These are phyloP conservation scores for Gasterosteus nipponicus DNA, from an alignment of 2,113 vertebrate genomes.

Conservation along the genomic window DNA sequence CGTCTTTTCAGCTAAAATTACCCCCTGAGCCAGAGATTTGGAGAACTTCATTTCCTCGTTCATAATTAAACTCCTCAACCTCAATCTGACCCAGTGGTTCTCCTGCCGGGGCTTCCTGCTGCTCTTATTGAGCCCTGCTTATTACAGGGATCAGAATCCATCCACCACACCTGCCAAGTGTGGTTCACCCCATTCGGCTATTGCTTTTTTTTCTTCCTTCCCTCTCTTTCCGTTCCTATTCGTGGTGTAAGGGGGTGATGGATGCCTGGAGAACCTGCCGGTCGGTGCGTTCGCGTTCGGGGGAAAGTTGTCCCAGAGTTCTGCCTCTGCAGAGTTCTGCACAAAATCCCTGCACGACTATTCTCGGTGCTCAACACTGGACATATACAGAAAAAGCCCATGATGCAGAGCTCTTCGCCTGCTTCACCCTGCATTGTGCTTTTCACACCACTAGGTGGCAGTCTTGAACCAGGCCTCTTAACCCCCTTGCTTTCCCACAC, in stretches of 20 bases:
- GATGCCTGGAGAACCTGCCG: conserved; percentile 41
- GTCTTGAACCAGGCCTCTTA: conserved; percentile 52
- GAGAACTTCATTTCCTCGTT: conserved; percentile 75
- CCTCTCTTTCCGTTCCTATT: conserved; percentile 30
- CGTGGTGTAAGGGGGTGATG: conserved; percentile 29
- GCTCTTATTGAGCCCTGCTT: conserved; percentile 63
- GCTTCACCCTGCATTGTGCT: conserved; percentile 33
- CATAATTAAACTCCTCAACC: conserved; percentile 77
- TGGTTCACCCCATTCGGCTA: conserved; percentile 64
- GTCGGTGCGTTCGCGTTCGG: not conserved
- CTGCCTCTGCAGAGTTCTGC: not conserved
- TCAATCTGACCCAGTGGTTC: conserved; percentile 74
- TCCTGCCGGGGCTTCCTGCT: conserved; percentile 60
- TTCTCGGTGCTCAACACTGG: not conserved
- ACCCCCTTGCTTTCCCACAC: not conserved
- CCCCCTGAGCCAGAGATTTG: conserved; percentile 68
- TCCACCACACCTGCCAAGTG: conserved; percentile 64
- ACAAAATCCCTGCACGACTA: not conserved
- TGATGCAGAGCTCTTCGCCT: not conserved
- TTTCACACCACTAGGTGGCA: conserved; percentile 71
- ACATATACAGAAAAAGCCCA: not conserved
- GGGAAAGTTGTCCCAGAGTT: not conserved
- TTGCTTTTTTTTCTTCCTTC: not conserved
- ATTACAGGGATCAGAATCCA: conserved; percentile 68
- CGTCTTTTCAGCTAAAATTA: conserved; percentile 64